Evolutionary conservation across 2,113 vertebrate species (phyloP), one percentile per base, ranked within the genome.

Genomic region (Taxidea taxus): DNA sequence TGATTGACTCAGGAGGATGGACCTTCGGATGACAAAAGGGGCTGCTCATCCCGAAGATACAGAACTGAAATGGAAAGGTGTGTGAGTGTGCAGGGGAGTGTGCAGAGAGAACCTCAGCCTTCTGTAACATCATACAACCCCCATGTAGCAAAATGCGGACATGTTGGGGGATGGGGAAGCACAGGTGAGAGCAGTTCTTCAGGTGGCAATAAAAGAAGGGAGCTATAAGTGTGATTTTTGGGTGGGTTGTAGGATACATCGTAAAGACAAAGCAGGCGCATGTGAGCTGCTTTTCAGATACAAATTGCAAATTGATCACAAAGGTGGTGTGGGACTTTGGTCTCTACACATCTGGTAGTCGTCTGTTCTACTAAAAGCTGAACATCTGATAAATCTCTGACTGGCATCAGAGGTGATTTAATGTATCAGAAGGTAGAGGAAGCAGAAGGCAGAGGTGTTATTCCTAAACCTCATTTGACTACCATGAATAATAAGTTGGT

Each of bases 331-430:
- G 97, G 51, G 64, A 96, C 34, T 90, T 39, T n/a, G 51, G 10
- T 97, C 88, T 86, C 88, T 58, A 47, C 74, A 66, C 95, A 89
- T 93, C 89, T 95, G 85, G 72, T 86, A 20, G 16, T 49, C n/a
- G 58, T 93, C 86, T 94, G 47, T 89, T 89, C 51, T 68, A 74
- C 34, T 95, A 74, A 96, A 95, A 97, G 66, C 72, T 83, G 56
- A 93, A 44, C 27, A 62, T 86, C 58, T 97, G 72, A 96, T 86
- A 49, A 31, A 70, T 86, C 86, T 31, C 66, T 89, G 77, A 49
- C 58, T 94, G 78, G 64, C 49, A 37, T 58, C 2, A 0, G 56
- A n/a, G 74, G 47, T 88, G 62, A 89, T 44, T 90, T 66, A 84
- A 51, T 94, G 23, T 91, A 51, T 95, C 58, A 44, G 49, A 75